Percentiles rank a stretch among this genome's conserved stretches.
Conservation (phyloP, 2,797 vertebrate species). For the Heterohyrax brucei region DNA sequence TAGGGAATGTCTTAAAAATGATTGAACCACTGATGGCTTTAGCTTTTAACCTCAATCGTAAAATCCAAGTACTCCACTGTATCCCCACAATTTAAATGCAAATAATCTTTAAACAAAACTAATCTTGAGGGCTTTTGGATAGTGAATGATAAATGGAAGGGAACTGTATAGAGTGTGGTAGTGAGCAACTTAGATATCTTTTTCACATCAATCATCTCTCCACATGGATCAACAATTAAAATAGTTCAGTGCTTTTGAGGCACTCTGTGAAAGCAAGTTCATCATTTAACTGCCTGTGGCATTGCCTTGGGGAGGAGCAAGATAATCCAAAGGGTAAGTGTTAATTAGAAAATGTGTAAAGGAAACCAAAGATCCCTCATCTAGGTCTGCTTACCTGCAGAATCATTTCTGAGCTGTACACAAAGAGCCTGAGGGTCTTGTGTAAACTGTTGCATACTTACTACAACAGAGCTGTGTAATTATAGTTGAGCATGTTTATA, state of each 20-base stretch:
- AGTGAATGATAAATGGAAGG: constrained; percentile 85
- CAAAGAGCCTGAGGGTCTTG: constrained; percentile 72
- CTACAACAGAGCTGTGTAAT: not conserved
- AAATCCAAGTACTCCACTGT: constrained; percentile 82
- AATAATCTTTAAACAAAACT: constrained; percentile 90
- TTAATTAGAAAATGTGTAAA: constrained; percentile 88
- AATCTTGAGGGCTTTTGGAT: constrained; percentile 86
- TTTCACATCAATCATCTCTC: constrained; percentile 85
- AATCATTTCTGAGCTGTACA: constrained; percentile 57
- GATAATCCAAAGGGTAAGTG: constrained; percentile 82
- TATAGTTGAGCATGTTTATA: not conserved
- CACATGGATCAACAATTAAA: constrained; percentile 86
- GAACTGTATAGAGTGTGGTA: constrained; percentile 79
- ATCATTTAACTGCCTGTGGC: constrained; percentile 78
- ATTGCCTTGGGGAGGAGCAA: constrained; percentile 73
- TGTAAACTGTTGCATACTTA: constrained; percentile 11
- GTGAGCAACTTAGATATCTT: constrained; percentile 79
- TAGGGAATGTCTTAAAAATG: constrained; percentile 71
- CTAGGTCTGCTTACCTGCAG: constrained; percentile 77
- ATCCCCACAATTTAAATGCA: constrained; percentile 89
- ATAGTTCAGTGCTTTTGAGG: constrained; percentile 77
- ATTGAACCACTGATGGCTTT: constrained; percentile 84
- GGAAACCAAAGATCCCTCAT: constrained; percentile 73
- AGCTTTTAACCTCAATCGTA: constrained; percentile 83
- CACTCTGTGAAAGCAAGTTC: constrained; percentile 79